phyloP scores from a whole-genome alignment of 2,113 vertebrate genomes.

The Microcebus lehilahytsara region DNA sequence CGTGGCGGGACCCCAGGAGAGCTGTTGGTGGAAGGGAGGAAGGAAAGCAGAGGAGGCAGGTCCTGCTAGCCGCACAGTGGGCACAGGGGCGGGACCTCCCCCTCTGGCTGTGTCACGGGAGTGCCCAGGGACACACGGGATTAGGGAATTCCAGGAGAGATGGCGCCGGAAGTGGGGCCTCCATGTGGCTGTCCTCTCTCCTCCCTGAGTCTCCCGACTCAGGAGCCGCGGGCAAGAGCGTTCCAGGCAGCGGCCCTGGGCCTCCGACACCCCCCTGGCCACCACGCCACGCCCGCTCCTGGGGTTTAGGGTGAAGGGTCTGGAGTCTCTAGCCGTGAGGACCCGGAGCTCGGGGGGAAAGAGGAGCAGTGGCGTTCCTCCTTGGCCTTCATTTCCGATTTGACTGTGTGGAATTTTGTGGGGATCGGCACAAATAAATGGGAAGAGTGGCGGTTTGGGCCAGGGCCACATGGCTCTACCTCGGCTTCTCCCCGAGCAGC shows the following conservation, averaged over 20 bases:
- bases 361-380: rapidly evolving
- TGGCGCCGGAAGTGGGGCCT: rapidly evolving
- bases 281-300: rapidly evolving
- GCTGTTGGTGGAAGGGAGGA: background rate
- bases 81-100: rapidly evolving
- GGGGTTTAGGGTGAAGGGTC: background rate
- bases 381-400: rapidly evolving
- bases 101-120: rapidly evolving
- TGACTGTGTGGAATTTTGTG: background rate
- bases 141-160: rapidly evolving
- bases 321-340: background rate
- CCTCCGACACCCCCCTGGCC: rapidly evolving
- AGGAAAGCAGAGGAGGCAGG: too few species aligned
- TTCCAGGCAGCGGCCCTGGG: rapidly evolving
- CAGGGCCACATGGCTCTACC: too few species aligned
- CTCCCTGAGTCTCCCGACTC: rapidly evolving
- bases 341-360: background rate
- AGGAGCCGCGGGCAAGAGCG: rapidly evolving
- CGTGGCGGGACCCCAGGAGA: rapidly evolving
- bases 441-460: background rate
- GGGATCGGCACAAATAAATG: too few species aligned
- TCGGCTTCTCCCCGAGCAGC: rapidly evolving
- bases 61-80: rapidly evolving
- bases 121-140: rapidly evolving
- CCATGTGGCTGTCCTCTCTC: rapidly evolving